Base-by-base conservation (phyloP, 2,888 invertebrate species). In the Ormyrus labotus region DNA sequence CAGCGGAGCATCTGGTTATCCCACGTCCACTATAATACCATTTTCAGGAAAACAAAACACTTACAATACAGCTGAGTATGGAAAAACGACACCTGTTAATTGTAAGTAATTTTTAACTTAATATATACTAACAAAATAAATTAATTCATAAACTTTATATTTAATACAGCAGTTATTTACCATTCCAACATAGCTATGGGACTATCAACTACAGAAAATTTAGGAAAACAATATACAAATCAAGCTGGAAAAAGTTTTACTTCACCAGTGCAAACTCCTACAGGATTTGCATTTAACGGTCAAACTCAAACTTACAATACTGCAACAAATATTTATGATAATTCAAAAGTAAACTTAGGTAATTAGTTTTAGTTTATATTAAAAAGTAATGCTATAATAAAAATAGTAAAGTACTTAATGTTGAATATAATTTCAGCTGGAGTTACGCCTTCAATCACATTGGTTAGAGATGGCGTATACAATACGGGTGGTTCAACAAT, bases 161-260 rank as follows among this genome's bases (percentile, higher is more conserved):
- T 73, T 58, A 57, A 78, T 78, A 68, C 78, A 82, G 82, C 82
- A 8, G 70, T 81, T 55, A 78, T 82, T 69, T 82, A 82, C 78
- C 78, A 78, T 65, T 64, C 80, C 51, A 65, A 82, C 53, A 10
- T 82, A 75, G 71, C 71, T 69, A 78, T 75, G 78, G 82, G 82
- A 58, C 82, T 82, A 51, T n/a, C 82, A 64, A 70, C 80, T 50
- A 69, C 80, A 50, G 78, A 80, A 57, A 45, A 75, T 60, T 64
- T 82, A 11, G 82, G 80, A 45, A 83, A 70, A 6, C 65, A 83
- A 50, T 82, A 82, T 50, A 75, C 72, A 5, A 84, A 83, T 78
- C 72, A 84, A 71, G 82, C 83, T 11, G 78, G 45, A 58, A 82
- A 82, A 68, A 82, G 78, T 63, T 80, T 80, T 8, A 60, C 61